A percentile compares a stretch with the other conserved stretches of the same genome.
These are phyloP conservation scores for Drosophila yooni DNA, from an alignment of 2,888 invertebrate species.

Conservation along the genomic window DNA sequence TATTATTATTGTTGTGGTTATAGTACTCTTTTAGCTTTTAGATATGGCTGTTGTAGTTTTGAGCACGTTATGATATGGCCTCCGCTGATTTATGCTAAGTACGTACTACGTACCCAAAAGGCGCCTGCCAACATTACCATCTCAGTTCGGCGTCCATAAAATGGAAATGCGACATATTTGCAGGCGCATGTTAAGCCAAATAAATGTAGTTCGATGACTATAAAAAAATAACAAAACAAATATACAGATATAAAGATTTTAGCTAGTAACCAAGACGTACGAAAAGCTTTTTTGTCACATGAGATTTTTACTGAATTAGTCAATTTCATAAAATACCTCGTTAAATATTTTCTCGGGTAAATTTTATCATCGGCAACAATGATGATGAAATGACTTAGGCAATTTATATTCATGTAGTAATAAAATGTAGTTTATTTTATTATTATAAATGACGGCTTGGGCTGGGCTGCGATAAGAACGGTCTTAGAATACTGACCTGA, in stretches of 20 bases:
- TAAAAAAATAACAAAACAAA: background rate
- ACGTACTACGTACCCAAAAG: constrained; percentile 23
- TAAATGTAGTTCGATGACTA: background rate
- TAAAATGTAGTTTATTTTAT: background rate
- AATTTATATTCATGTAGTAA: background rate
- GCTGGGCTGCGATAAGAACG: background rate
- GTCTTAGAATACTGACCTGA: background rate
- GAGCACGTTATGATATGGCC: constrained; percentile 38
- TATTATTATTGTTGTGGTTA: constrained; percentile 25
- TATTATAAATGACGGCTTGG: background rate
- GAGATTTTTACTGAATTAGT: background rate
- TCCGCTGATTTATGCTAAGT: constrained; percentile 49
- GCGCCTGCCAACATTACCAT: constrained; percentile 1
- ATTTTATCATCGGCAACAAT: background rate
- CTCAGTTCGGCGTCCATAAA: constrained; percentile 11
- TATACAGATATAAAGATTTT: background rate
- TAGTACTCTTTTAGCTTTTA: constrained; percentile 36
- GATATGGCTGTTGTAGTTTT: constrained; percentile 41
- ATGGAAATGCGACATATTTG: constrained; percentile 16
- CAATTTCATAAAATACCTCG: background rate
- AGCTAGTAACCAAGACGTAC: background rate
- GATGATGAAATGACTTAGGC: background rate
- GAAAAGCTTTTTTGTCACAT: background rate
- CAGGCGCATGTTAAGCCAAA: constrained; percentile 5
- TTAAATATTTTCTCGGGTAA: background rate